These are phyloP conservation scores for Euclidia mi DNA, from an alignment of 2,888 invertebrate species.

Conservation along the genomic window DNA sequence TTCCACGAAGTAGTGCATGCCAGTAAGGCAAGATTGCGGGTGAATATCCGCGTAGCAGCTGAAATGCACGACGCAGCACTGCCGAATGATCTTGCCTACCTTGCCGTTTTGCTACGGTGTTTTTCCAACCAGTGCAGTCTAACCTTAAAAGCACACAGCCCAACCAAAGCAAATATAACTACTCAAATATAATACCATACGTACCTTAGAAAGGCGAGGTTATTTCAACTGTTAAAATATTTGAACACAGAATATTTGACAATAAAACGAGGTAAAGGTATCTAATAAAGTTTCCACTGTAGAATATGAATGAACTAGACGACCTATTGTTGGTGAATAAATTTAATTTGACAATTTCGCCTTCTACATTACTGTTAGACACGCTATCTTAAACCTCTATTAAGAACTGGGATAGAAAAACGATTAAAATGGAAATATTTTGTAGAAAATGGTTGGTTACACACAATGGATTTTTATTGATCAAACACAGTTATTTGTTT, in stretches of 20 bases:
- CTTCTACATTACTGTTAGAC: slow-evolving; percentile 23
- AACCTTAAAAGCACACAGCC: slow-evolving; percentile 1
- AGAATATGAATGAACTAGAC: slow-evolving; percentile 31
- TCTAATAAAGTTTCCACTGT: slow-evolving; percentile 34
- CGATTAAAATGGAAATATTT: too few relatives aligned
- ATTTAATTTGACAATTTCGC: slow-evolving; percentile 44
- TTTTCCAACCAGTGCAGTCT: too few relatives aligned
- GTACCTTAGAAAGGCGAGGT: slow-evolving; percentile 22
- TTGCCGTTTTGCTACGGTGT: too few relatives aligned
- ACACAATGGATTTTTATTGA: too few relatives aligned
- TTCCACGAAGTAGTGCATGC: too few relatives aligned
- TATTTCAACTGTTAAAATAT: slow-evolving; percentile 41
- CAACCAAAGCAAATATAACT: slow-evolving; percentile 9
- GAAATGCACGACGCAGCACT: too few relatives aligned
- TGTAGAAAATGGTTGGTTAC: too few relatives aligned
- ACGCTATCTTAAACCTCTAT: slow-evolving; percentile 5
- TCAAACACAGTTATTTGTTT: too few relatives aligned
- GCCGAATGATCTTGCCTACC: too few relatives aligned
- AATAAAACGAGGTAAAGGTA: slow-evolving; percentile 14
- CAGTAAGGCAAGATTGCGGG: too few relatives aligned
- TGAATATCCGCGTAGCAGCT: too few relatives aligned
- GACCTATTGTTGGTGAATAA: slow-evolving; percentile 34
- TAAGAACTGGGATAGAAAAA: slow-evolving; percentile 5
- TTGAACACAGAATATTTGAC: slow-evolving; percentile 31
- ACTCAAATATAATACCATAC: slow-evolving; percentile 35